Evolutionary conservation across 35 echinoderm and acorn worm genomes (phyloP).

Genomic region (Ophiothrix spiculata): DNA sequence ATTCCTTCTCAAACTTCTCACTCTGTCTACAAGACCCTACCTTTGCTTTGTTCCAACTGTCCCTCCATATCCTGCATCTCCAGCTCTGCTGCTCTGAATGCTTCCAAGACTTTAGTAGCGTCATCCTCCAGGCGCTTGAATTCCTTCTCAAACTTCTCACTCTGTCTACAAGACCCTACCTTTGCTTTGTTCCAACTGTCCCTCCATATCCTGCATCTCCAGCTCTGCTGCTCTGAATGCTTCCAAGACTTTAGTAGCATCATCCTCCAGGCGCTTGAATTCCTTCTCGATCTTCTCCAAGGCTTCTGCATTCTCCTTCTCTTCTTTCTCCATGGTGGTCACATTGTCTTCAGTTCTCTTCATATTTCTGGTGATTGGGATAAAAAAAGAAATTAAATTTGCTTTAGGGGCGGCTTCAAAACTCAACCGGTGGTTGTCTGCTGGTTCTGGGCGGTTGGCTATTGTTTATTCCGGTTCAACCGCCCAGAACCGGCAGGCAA

Average conservation of each 20-base stretch:
- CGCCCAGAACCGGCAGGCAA: too few species aligned
- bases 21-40: too few species aligned
- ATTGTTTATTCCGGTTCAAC: too few species aligned
- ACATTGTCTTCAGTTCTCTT: constrained; percentile 88
- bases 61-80: constrained; percentile 80
- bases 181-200: constrained; percentile 80
- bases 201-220: constrained; percentile 80
- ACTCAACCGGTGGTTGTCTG: too few species aligned
- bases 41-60: constrained; percentile 82
- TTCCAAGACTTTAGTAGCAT: constrained; percentile 81
- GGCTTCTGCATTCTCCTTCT: constrained; percentile 74
- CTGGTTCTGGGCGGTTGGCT: too few species aligned
- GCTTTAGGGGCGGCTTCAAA: too few species aligned
- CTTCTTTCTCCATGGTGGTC: constrained; percentile 81
- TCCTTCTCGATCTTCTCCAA: constrained; percentile 77
- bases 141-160: constrained; percentile 76
- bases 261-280: constrained; percentile 82
- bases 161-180: too few species aligned
- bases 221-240: constrained; percentile 71
- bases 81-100: constrained; percentile 70
- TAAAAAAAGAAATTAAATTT: too few species aligned
- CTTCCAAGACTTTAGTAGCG: constrained; percentile 75
- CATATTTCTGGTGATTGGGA: constrained; percentile 70
- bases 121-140: constrained; percentile 88
- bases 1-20: constrained; percentile 81